Percentiles rank a stretch among this genome's conserved stretches.
phyloP scores from a whole-genome alignment of 1,140 invertebrate species.

The Drosophila seguyi region DNA sequence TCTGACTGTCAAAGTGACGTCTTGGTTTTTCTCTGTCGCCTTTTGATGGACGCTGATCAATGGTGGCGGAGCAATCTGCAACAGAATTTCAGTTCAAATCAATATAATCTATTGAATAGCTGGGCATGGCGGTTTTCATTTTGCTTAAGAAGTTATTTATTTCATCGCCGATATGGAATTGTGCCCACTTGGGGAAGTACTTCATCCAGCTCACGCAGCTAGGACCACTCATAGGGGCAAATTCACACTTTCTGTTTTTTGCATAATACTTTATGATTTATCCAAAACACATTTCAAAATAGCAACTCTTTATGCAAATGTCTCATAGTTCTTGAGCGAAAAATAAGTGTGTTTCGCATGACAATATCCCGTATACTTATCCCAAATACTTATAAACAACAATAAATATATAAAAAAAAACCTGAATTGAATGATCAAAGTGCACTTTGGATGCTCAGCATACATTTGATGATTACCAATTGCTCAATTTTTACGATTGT shows the following conservation, averaged over 20 bases:
- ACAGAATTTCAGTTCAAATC: slow-evolving; percentile 4
- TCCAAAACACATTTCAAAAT: slow-evolving; percentile 52
- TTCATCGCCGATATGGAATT: background rate
- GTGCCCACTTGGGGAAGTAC: background rate
- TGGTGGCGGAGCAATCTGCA: slow-evolving; percentile 13
- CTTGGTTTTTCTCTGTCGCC: slow-evolving; percentile 27
- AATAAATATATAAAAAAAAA: too few species aligned
- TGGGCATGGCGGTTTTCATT: slow-evolving; percentile 9
- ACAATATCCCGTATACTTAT: slow-evolving; percentile 37
- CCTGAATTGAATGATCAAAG: background rate
- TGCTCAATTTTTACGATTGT: background rate
- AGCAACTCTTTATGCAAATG: slow-evolving; percentile 60
- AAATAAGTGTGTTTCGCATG: slow-evolving; percentile 51
- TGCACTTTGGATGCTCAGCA: background rate
- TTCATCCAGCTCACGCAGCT: background rate
- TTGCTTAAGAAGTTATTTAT: background rate
- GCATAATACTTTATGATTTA: slow-evolving; percentile 36
- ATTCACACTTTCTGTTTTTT: slow-evolving; percentile 34
- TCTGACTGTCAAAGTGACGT: slow-evolving; percentile 16
- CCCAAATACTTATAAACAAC: slow-evolving; percentile 39
- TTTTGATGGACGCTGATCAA: slow-evolving; percentile 30
- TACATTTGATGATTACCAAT: too few species aligned
- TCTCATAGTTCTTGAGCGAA: slow-evolving; percentile 21
- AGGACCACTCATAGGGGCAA: background rate
- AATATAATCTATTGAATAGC: slow-evolving; percentile 14